Percentiles rank a stretch among this genome's conserved stretches.
These are phyloP conservation scores for Pentalonia nigronervosa DNA, from an alignment of 1,140 invertebrate species.

Conservation along the genomic window DNA sequence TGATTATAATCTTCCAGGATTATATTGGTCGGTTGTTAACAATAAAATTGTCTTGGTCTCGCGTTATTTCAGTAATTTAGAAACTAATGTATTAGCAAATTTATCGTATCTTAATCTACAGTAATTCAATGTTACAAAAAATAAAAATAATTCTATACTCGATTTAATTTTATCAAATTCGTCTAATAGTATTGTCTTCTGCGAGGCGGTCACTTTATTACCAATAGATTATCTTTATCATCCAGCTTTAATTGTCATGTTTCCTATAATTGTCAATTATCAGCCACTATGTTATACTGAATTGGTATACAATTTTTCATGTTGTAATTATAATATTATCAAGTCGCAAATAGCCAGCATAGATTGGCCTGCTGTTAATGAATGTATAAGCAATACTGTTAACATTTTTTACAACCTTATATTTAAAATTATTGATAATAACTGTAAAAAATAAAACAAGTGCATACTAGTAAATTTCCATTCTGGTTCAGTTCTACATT, in stretches of 20 bases:
- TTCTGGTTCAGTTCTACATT: background rate
- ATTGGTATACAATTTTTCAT: background rate
- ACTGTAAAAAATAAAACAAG: background rate
- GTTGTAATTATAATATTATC: background rate
- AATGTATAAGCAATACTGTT: background rate
- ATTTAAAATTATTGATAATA: background rate
- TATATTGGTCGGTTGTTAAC: background rate
- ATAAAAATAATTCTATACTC: background rate
- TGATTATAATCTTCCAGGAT: background rate
- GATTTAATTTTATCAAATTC: conserved; percentile 23
- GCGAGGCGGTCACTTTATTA: background rate
- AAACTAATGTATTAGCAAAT: background rate
- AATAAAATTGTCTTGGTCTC: background rate
- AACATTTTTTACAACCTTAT: background rate
- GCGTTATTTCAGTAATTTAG: background rate
- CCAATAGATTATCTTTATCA: background rate
- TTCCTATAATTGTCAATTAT: background rate
- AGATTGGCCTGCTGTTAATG: background rate
- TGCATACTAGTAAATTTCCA: background rate
- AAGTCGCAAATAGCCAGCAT: background rate
- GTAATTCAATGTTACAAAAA: background rate
- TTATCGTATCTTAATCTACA: background rate
- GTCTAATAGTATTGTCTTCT: background rate
- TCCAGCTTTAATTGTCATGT: background rate
- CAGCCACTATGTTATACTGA: background rate